These are phyloP conservation scores for Amiota minor DNA, from an alignment of 2,888 invertebrate species.

Conservation along the genomic window DNA sequence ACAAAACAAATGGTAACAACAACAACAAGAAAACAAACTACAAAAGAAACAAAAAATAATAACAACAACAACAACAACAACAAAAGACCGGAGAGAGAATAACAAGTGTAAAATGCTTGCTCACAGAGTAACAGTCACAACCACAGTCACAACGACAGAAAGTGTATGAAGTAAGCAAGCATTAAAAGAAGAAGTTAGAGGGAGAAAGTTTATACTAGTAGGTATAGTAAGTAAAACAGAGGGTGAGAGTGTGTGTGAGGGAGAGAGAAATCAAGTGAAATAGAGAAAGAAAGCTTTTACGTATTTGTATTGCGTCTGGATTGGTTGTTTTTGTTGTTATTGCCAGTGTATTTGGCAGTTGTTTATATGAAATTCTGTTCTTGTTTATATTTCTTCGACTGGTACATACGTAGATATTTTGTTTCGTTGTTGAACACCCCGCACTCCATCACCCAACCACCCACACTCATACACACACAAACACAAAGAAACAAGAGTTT, in stretches of 20 bases:
- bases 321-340: slow-evolving; percentile 46
- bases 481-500: slow-evolving; percentile 32
- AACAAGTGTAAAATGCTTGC: slow-evolving; percentile 50
- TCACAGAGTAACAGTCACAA: not conserved
- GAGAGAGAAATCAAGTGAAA: slow-evolving; percentile 22
- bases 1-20: slow-evolving; percentile 34
- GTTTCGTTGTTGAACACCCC: slow-evolving; percentile 52
- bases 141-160: slow-evolving; percentile 13
- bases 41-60: too few relatives aligned
- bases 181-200: slow-evolving; percentile 12
- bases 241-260: slow-evolving; percentile 43
- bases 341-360: slow-evolving; percentile 52
- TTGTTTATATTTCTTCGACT: slow-evolving; percentile 43
- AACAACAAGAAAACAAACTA: slow-evolving; percentile 28
- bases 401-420: slow-evolving; percentile 42
- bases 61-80: slow-evolving; percentile 30
- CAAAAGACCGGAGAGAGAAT: slow-evolving; percentile 17
- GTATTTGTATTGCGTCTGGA: slow-evolving; percentile 32
- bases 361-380: slow-evolving; percentile 23
- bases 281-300: not conserved
- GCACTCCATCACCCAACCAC: too few relatives aligned
- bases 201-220: not conserved
- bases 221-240: too few relatives aligned
- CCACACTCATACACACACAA: too few relatives aligned
- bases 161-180: slow-evolving; percentile 32